Evolutionary conservation across 2,797 vertebrate species (phyloP).

Genomic region (Picus viridis): DNA sequence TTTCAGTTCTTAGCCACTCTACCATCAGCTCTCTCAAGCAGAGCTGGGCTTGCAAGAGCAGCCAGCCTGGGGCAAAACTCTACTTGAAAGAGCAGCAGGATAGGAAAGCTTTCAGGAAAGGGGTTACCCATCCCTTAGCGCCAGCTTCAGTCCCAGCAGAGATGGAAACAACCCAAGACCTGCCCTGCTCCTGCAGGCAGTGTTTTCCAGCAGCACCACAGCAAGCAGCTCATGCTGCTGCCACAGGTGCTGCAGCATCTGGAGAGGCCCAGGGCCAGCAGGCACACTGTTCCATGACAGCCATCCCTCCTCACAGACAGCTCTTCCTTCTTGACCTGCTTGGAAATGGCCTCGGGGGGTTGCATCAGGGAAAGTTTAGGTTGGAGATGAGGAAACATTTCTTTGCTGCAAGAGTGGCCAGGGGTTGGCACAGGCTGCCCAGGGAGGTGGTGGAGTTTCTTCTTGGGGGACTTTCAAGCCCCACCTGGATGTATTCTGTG

Average conservation of each 20-base stretch:
- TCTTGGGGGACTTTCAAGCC: too few relatives aligned
- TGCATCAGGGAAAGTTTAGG: too few relatives aligned
- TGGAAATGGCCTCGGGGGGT: not conserved
- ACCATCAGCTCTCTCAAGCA: constrained; percentile 38
- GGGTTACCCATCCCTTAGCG: not conserved
- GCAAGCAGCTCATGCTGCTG: not conserved
- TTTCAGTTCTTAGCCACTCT: constrained; percentile 42
- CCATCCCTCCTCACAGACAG: not conserved
- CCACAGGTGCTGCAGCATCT: not conserved
- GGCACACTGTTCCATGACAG: not conserved
- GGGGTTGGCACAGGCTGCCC: too few relatives aligned
- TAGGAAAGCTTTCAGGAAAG: constrained; percentile 12
- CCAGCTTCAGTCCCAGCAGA: not conserved
- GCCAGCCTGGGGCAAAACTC: constrained; percentile 21
- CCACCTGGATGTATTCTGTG: too few relatives aligned
- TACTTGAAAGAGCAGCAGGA: constrained; percentile 17
- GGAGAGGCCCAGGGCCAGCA: not conserved
- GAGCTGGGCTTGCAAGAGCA: constrained; percentile 29
- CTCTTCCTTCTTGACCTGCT: not conserved
- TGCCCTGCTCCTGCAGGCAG: not conserved
- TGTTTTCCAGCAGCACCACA: too few relatives aligned
- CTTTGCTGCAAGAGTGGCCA: too few relatives aligned
- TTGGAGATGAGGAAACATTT: too few relatives aligned
- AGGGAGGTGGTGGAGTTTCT: too few relatives aligned
- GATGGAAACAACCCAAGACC: not conserved